Evolutionary conservation across 2,113 vertebrate species (phyloP), one percentile per base, ranked within the genome.

Genomic region (Erythrocebus patas): DNA sequence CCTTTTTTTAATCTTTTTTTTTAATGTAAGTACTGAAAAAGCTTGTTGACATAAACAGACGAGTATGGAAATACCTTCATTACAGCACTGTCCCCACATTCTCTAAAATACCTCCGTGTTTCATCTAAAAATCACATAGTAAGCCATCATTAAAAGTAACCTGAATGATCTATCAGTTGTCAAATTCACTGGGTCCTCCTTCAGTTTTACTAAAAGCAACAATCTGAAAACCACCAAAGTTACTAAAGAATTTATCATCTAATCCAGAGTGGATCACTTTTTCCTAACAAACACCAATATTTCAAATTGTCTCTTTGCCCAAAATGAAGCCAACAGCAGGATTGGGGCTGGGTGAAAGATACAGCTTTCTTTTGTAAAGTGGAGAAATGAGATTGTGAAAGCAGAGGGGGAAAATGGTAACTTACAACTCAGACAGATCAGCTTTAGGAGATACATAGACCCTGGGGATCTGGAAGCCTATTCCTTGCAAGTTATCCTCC

Each of bases 111-210:
- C 38, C 22, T 88, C 55, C 43, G 23, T 32, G 27, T 80, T 95
- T 64, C 87, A 87, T 40, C 76, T 59, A 91, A 92, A 96, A 92
- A 52, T 48, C 55, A 80, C 55, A 89, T 17, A 76, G 10, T 78
- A 45, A 64, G 23, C 22, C 35, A 43, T 23, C 35, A 89, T 61
- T n/a, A 55, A 92, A 91, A 66, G 23, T 52, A 73, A 59, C 18
- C 64, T 91, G 1, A 27, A 66, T 48, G 32, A 50, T n/a, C 82
- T 64, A 81, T 18, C 64, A 86, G 59, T 14, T 87, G 75, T 72
- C 59, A 72, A 50, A 38, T 48, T 84, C 72, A 81, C 45, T 45
- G 23, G 35, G 30, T 14, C 75, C n/a, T 82, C 86, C 85, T 83
- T 88, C 45, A 79, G 25, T 40, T 57, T 57, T 79, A 43, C 2